phyloP scores from a whole-genome alignment of 92 coral and sea anemone species.

The Isaurus tuberculatus region DNA sequence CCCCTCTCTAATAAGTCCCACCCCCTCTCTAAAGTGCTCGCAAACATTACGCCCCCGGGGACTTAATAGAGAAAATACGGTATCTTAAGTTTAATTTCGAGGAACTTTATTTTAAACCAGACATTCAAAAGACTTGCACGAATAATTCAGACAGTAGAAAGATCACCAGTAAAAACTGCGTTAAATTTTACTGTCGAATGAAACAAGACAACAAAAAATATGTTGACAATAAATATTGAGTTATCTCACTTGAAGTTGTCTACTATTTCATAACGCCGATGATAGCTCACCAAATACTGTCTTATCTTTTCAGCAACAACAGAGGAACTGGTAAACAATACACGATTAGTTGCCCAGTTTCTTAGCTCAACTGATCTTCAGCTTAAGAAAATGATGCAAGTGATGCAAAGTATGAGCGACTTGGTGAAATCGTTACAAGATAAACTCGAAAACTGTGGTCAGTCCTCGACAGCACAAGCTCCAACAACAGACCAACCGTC shows the following conservation, averaged over 20 bases:
- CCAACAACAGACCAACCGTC: background rate
- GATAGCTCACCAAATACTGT: background rate
- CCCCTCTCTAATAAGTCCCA: too few species aligned
- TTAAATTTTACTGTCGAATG: too few species aligned
- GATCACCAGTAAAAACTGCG: too few species aligned
- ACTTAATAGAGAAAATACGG: too few species aligned
- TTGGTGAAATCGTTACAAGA: constrained; percentile 23
- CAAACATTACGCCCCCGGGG: too few species aligned
- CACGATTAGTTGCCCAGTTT: constrained; percentile 2
- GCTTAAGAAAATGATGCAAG: constrained; percentile 21
- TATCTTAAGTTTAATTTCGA: too few species aligned
- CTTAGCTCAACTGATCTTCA: constrained; percentile 41
- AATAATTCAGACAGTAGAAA: too few species aligned
- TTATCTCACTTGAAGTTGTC: background rate
- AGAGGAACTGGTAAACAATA: constrained; percentile 21
- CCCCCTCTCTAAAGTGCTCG: too few species aligned
- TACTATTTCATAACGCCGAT: background rate
- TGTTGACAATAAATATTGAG: too few species aligned
- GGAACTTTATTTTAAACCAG: too few species aligned
- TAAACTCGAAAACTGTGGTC: constrained; percentile 1
- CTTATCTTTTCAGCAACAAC: background rate
- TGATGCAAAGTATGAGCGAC: constrained; percentile 37
- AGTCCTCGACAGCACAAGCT: background rate
- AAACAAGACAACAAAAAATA: too few species aligned
- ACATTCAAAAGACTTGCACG: too few species aligned